Evolutionary conservation across 2,888 invertebrate species (phyloP).

Genomic region (Xylota segnis): DNA sequence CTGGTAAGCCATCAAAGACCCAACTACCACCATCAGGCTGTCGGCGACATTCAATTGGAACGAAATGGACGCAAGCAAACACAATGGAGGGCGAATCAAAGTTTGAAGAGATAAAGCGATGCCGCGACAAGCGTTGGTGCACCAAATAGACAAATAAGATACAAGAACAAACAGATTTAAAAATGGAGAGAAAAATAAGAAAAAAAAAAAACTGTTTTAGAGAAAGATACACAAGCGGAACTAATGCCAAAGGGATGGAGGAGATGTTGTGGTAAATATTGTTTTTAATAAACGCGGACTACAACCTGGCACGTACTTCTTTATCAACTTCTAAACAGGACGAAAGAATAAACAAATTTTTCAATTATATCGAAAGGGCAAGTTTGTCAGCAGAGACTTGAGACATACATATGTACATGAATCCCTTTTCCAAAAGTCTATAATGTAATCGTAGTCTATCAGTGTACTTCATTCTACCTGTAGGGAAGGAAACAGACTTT

Average conservation of each 20-base stretch:
- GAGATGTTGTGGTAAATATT: neutral
- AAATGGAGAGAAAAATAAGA: neutral
- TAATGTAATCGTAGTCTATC: no score
- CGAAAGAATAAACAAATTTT: neutral
- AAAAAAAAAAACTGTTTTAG: neutral
- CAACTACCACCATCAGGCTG: conserved; percentile 31
- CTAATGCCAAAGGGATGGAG: neutral
- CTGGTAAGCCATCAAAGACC: conserved; percentile 22
- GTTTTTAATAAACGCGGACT: conserved; percentile 9
- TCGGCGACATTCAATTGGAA: conserved; percentile 49
- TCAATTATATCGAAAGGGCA: neutral
- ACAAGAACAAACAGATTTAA: conserved; percentile 1
- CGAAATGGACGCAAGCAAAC: conserved; percentile 33
- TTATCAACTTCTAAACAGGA: conserved; percentile 17
- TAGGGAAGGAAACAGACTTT: no score
- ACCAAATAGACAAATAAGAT: conserved; percentile 46
- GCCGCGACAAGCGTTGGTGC: conserved; percentile 33
- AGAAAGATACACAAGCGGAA: neutral
- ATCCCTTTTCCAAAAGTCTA: no score
- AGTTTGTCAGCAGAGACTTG: no score
- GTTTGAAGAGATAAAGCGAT: conserved; percentile 39
- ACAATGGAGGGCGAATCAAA: conserved; percentile 34
- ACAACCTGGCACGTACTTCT: conserved; percentile 3
- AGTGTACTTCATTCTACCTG: no score
- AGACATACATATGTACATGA: no score